Evolutionary conservation across 2,113 vertebrate species (phyloP), one percentile per base, ranked within the genome.

Genomic region (Plecotus auritus): DNA sequence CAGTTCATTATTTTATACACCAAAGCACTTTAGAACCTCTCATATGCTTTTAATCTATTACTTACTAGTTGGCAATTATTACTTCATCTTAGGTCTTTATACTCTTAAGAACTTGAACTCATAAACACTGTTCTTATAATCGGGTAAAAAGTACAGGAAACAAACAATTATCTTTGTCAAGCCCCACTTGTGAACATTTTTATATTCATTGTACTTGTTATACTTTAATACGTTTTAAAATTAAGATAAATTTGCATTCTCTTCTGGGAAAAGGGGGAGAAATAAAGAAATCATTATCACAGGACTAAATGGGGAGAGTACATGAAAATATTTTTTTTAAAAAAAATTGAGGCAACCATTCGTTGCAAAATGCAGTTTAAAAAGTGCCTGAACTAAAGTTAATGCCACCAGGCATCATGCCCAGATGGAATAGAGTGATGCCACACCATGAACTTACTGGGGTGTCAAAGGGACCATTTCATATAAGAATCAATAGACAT

Each of bases 11-110:
- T 97, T 98, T 98, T 97, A 97, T 86, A 96, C 40, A 96, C 73
- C 28, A 81, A 97, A 32, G 35, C 89, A 96, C 92, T 97, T 98
- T 95, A 96, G 96, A 97, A 94, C 49, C 8, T 95, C 87, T 97
- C 89, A 93, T 96, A 76, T 97, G 97, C 88, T 98, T 98, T 96
- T 98, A 97, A 97, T 98, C 87, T 91, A 96, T 96, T 92, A 95
- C 87, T 98, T 97, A 96, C 78, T 72, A 96, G 95, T 97, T 97
- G 3, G n/a, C 73, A 98, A 97, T 97, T 97, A 94, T 66, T 92
- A 94, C 37, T 97, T 98, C 89, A 87, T 89, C 66, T 96, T 96
- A 4, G 59, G n/a, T 96, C 95, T 97, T 97, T 88, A 97, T 70
- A 64, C 89, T 96, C 3, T 97, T 95, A 94, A 95, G 95, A 96